These are phyloP conservation scores for Leucophenga maculata DNA, from an alignment of 2,888 invertebrate species.

Conservation along the genomic window DNA sequence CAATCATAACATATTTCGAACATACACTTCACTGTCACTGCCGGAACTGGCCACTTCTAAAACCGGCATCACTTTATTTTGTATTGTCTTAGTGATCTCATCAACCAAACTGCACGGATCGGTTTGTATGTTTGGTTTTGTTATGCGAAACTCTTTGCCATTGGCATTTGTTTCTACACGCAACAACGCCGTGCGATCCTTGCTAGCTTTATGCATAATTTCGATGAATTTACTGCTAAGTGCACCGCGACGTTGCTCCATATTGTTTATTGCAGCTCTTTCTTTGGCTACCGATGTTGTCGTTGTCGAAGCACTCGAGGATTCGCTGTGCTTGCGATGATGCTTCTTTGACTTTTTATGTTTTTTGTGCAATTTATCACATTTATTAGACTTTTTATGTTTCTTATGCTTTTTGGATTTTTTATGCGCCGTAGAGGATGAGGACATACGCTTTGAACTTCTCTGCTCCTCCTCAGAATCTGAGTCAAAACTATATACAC, in stretches of 20 bases:
- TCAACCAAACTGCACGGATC: constrained; percentile 74
- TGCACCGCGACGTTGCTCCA: constrained; percentile 58
- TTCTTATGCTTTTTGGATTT: constrained; percentile 79
- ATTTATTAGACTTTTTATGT: constrained; percentile 78
- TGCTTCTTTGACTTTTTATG: constrained; percentile 76
- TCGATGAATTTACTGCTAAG: constrained; percentile 69
- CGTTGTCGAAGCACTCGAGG: constrained; percentile 51
- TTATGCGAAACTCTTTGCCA: constrained; percentile 60
- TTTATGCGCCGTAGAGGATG: constrained; percentile 65
- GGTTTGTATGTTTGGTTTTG: constrained; percentile 68
- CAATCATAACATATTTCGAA: constrained; percentile 18
- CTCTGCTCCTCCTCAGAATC: constrained; percentile 58
- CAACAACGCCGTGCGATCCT: constrained; percentile 52
- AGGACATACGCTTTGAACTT: constrained; percentile 47
- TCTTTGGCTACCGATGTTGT: too few species aligned
- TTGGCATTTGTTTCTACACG: constrained; percentile 57
- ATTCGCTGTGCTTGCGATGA: constrained; percentile 72
- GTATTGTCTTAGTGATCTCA: constrained; percentile 73
- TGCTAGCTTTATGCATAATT: constrained; percentile 67
- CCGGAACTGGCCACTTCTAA: constrained; percentile 81
- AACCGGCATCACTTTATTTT: constrained; percentile 65
- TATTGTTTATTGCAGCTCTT: too few species aligned
- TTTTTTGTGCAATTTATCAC: constrained; percentile 60
- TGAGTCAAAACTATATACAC: constrained; percentile 58
- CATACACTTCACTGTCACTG: constrained; percentile 76